phyloP scores from a whole-genome alignment of 2,113 vertebrate species.

The Arvicanthis niloticus region DNA sequence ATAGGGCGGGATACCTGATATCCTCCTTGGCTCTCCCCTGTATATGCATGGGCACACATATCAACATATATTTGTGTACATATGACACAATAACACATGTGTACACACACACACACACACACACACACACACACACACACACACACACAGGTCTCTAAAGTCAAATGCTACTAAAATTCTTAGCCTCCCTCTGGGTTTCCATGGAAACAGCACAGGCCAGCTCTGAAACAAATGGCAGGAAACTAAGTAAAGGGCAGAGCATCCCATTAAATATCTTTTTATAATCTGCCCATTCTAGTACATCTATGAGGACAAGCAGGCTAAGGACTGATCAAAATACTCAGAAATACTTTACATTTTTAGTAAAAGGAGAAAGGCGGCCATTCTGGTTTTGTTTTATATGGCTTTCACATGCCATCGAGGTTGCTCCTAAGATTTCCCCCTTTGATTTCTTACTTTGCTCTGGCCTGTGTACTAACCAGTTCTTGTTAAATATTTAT shows the following conservation, averaged over 20 bases:
- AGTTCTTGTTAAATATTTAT: constrained; percentile 92
- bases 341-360: constrained; percentile 80
- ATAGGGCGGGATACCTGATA: too few relatives aligned
- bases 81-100: neutral
- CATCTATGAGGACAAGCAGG: constrained; percentile 60
- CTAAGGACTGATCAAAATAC: constrained; percentile 75
- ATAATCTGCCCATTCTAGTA: constrained; percentile 48
- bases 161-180: constrained; percentile 62
- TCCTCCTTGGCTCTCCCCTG: neutral
- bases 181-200: constrained; percentile 58
- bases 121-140: constrained; percentile 1
- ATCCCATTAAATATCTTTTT: constrained; percentile 69
- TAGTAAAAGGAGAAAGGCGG: constrained; percentile 66
- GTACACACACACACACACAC: neutral
- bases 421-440: constrained; percentile 82
- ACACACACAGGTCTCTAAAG: neutral
- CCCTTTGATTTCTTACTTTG: constrained; percentile 88
- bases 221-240: constrained; percentile 70
- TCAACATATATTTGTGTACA: neutral
- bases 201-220: constrained; percentile 61
- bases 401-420: constrained; percentile 75
- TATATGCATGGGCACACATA: neutral
- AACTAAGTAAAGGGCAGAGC: constrained; percentile 58
- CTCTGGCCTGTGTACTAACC: constrained; percentile 88
- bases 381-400: constrained; percentile 77